Conservation (phyloP, 2,113 vertebrate genomes). For the Calypte anna region DNA sequence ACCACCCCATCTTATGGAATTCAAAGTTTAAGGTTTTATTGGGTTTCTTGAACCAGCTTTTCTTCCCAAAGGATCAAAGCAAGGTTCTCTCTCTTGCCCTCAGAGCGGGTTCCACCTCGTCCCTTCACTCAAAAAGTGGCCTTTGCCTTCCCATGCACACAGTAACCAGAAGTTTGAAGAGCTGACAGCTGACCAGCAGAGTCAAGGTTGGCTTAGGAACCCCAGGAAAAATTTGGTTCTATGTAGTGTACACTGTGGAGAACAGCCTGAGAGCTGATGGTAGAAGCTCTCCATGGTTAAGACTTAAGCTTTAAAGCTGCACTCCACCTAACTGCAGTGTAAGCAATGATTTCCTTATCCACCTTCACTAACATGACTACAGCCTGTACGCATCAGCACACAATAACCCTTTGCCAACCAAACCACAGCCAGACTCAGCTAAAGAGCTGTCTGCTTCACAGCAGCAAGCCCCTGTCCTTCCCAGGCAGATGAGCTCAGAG, state of each 20-base stretch:
- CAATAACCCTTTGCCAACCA: accelerated
- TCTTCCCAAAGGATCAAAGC: background rate
- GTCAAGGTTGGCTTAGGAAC: background rate
- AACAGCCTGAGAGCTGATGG: background rate
- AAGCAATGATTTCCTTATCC: background rate
- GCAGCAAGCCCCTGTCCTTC: background rate
- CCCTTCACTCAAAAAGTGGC: background rate
- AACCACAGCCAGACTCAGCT: background rate
- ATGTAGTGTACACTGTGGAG: background rate
- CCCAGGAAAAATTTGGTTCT: background rate
- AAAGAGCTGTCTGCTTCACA: background rate
- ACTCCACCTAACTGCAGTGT: background rate
- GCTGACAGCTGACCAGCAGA: background rate
- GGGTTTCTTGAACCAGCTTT: background rate
- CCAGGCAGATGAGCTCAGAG: background rate
- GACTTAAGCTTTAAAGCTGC: background rate
- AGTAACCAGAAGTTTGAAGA: background rate
- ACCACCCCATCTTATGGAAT: background rate
- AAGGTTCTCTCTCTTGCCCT: background rate
- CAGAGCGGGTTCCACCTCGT: background rate
- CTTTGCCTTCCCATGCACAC: background rate
- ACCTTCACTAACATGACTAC: background rate
- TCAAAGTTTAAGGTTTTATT: background rate
- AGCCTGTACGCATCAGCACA: background rate
- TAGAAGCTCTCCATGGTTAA: background rate